Percentiles rank a stretch among this genome's conserved stretches.
phyloP scores from a whole-genome alignment of 2,113 vertebrate genomes.

The Oryzias woworae region DNA sequence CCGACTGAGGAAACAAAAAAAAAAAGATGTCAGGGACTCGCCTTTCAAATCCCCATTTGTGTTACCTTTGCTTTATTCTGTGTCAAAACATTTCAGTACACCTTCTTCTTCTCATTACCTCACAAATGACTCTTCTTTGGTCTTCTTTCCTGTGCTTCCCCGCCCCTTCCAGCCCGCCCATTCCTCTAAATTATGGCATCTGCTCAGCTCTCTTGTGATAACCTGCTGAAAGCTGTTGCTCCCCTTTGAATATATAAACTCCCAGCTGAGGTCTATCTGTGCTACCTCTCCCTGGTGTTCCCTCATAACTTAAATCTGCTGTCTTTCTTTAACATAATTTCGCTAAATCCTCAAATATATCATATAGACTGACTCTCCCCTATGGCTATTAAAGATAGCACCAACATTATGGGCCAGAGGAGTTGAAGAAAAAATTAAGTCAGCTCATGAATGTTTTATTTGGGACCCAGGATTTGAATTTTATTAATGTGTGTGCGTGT shows the following conservation, averaged over 20 bases:
- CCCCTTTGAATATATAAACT: slow-evolving; percentile 41
- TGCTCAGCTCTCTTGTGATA: slow-evolving; percentile 60
- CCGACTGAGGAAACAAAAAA: neutral
- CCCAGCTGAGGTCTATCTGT: slow-evolving; percentile 37
- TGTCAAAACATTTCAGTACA: slow-evolving; percentile 71
- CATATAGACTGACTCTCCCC: slow-evolving; percentile 8
- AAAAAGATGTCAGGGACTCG: slow-evolving; percentile 31
- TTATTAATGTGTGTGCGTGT: slow-evolving; percentile 9
- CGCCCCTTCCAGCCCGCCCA: slow-evolving; percentile 10
- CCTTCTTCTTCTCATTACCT: slow-evolving; percentile 58
- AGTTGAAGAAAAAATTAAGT: slow-evolving; percentile 51
- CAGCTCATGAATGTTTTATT: too few relatives aligned
- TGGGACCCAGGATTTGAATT: slow-evolving; percentile 28
- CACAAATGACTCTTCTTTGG: slow-evolving; percentile 68
- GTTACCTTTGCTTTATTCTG: slow-evolving; percentile 67
- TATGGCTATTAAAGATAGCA: neutral
- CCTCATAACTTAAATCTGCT: slow-evolving; percentile 16
- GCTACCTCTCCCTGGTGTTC: slow-evolving; percentile 13
- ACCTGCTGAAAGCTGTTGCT: slow-evolving; percentile 65
- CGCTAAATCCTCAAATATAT: slow-evolving; percentile 35
- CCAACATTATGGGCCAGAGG: slow-evolving; percentile 1
- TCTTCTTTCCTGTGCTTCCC: slow-evolving; percentile 32
- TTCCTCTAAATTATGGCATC: slow-evolving; percentile 37
- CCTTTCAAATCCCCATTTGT: slow-evolving; percentile 55
- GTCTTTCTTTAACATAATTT: slow-evolving; percentile 27